Base-by-base conservation (phyloP, 2,888 invertebrate genomes). In the Diloba caeruleocephala region DNA sequence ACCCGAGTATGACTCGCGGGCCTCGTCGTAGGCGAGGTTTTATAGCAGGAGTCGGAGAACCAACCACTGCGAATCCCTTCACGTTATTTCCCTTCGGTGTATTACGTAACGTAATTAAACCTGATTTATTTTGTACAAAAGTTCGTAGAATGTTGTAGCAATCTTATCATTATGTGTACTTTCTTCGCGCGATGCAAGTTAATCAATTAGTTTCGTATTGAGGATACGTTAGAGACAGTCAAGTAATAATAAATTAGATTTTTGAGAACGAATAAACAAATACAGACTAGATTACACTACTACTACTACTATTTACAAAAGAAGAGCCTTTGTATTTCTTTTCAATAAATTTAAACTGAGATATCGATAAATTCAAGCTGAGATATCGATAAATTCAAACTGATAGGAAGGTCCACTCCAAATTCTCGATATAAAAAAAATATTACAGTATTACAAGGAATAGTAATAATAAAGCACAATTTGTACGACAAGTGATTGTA, bases 401-500 rank as follows among this genome's bases (percentile, higher is more conserved):
- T n/a, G n/a, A n/a, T n/a, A n/a, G n/a, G n/a, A n/a, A n/a, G n/a
- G 10, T 39, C 10, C 42, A 39, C 43, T 56, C 41, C 43, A 38
- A 64, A 64, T 51, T 56, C 23, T 42, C 37, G 28, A 21, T 7
- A 21, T 7, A 7, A 7, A 5, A 21, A 5, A 43, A 46, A 46
- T 44, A 43, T 68, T 46, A 39, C 43, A 43, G 42, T 50, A 44
- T 25, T 37, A 38, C 36, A 42, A 51, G 34, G 25, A 36, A 49
- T 69, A 28, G 67, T 50, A 48, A 59, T 62, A 71, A 66, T 66
- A 66, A 66, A 58, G 36, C 53, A 71, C 64, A 74, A 57, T 72
- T 64, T 71, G 61, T 71, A 52, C 43, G 50, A 51, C 64, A 48
- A 57, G 59, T 54, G 72, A 73, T 73, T 60, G 60, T 72, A 72